Evolutionary conservation across 2,888 invertebrate species (phyloP).

Genomic region (Alloplasta piceator): DNA sequence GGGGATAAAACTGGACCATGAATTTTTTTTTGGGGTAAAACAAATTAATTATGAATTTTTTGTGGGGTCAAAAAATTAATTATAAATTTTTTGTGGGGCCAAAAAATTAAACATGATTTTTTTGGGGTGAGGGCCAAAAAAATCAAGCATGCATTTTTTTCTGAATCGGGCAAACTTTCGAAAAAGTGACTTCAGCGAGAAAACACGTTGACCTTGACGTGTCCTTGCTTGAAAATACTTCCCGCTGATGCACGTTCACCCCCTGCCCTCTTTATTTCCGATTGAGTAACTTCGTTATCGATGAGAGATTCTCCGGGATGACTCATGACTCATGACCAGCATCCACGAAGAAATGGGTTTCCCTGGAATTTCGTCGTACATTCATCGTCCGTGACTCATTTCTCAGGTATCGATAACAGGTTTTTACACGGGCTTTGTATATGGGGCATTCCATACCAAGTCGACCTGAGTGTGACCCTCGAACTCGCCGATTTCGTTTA

Average conservation of each 20-base stretch:
- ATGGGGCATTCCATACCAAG: no score
- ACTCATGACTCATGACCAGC: constrained; percentile 56
- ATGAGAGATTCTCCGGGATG: constrained; percentile 41
- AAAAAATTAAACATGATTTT: no score
- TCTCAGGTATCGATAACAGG: constrained; percentile 49
- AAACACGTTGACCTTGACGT: constrained; percentile 42
- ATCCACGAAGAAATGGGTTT: constrained; percentile 48
- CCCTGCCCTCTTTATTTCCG: neutral
- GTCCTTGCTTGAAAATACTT: neutral
- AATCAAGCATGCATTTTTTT: neutral
- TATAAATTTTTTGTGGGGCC: no score
- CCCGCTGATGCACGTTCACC: neutral
- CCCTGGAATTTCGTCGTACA: constrained; percentile 60
- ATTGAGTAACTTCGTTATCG: constrained; percentile 15
- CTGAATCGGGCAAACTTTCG: constrained; percentile 25
- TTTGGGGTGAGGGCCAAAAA: no score
- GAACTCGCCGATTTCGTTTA: no score
- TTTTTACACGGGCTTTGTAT: constrained; percentile 25
- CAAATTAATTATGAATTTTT: no score
- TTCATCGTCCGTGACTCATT: constrained; percentile 57
- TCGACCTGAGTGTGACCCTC: no score
- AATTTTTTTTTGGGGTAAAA: no score
- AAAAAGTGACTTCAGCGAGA: constrained; percentile 18
- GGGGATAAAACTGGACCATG: no score
- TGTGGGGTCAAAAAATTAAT: no score